Evolutionary conservation across 2,888 invertebrate genomes (phyloP), one percentile per base, ranked within the genome.

Genomic region (Rotaria macrura): DNA sequence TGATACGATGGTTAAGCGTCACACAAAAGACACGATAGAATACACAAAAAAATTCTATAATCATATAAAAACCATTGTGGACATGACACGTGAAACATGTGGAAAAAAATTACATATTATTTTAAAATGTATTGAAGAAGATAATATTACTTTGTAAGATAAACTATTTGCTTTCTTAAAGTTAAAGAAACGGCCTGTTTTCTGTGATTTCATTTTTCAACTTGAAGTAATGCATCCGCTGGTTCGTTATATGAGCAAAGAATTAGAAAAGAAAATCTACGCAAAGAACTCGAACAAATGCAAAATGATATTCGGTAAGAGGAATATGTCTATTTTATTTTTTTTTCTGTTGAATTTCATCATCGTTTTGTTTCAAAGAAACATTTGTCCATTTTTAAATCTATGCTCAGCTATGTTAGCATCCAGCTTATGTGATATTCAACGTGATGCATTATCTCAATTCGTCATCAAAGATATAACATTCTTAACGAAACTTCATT

Each of bases 381-480:
- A 79, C 25, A 79, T 79, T 40, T 79, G 79, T 79, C 43, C 79
- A 43, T 79, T 79, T 79, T 43, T 79, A 79, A 79, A 79, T n/a
- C 25, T 79, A 40, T 79, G 79, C 14, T 43, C 43, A 4, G 40
- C 43, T 7, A 79, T 79, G 79, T 40, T 79, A 40, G 40, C 79
- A 40, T 79, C 79, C 0, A 43, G 43, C 43, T 79, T 79, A 79
- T 79, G 79, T 43, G n/a, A 79, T 79, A 79, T 79, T 25, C 43
- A 79, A 79, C 43, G 43, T n/a, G 40, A 40, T 2, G 12, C 79
- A 43, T 14, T 79, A 79, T 43, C 40, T 1, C 43, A 79, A 79
- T 79, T 79, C 34, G 4, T 6, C 25, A 2, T 43, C 10, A 43
- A 40, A 79, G n/a, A 40, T 79, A n/a, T 43, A n/a, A 43, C 43